Evolutionary conservation across 2,113 vertebrate genomes (phyloP).

Genomic region (Anguilla japonica): DNA sequence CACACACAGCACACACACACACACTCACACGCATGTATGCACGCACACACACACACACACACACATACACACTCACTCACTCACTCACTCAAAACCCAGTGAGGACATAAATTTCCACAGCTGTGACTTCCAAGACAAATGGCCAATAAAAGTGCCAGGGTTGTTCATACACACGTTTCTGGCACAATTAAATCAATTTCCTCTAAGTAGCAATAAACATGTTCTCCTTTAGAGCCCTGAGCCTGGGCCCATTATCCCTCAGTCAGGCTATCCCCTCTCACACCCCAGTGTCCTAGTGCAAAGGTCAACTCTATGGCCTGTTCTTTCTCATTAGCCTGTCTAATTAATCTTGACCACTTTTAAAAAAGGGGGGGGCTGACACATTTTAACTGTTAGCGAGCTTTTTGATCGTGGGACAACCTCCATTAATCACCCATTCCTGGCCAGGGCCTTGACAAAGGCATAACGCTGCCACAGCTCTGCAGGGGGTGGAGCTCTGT

Average conservation of each 20-base stretch:
- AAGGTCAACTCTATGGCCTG: conserved; percentile 77
- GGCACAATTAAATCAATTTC: conserved; percentile 98
- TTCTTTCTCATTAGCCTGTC: conserved; percentile 85
- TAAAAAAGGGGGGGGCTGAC: conserved; percentile 57
- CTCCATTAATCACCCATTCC: conserved; percentile 84
- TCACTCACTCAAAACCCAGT: conserved; percentile 52
- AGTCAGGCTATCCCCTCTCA: conserved; percentile 69
- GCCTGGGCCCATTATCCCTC: conserved; percentile 80
- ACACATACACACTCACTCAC: not conserved
- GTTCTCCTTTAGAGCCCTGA: conserved; percentile 93
- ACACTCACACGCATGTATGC: conserved; percentile 31
- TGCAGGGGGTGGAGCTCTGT: conserved; percentile 54
- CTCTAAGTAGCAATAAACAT: conserved; percentile 99
- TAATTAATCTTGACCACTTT: conserved; percentile 82
- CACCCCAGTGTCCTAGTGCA: conserved; percentile 77
- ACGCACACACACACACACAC: not conserved
- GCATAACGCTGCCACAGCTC: conserved; percentile 46
- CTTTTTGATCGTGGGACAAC: conserved; percentile 72
- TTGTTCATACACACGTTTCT: conserved; percentile 87
- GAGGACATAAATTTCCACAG: conserved; percentile 68
- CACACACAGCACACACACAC: conserved; percentile 29
- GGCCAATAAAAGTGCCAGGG: conserved; percentile 95
- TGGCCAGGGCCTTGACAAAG: conserved; percentile 74
- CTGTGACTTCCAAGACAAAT: conserved; percentile 78
- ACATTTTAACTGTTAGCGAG: conserved; percentile 72